These are phyloP conservation scores for Eristalis arbustorum DNA, from an alignment of 2,888 invertebrate genomes.

Conservation along the genomic window DNA sequence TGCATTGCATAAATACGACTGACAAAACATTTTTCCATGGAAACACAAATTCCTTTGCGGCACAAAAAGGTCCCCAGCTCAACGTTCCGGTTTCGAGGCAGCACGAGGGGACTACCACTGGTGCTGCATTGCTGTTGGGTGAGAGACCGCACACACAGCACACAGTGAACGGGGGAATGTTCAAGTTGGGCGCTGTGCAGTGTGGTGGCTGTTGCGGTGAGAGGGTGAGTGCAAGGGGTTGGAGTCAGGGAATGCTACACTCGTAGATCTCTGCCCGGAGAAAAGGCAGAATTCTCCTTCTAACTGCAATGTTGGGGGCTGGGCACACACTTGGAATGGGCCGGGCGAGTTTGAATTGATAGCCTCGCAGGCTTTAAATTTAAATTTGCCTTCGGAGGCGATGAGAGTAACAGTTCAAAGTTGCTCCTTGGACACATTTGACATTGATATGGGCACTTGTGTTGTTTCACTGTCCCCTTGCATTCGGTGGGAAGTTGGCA, in stretches of 20 bases:
- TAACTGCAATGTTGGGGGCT: not conserved
- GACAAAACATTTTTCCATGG: constrained; percentile 11
- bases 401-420: not conserved
- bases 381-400: not conserved
- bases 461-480: not conserved
- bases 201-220: not conserved
- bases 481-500: not conserved
- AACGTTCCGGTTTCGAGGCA: not conserved
- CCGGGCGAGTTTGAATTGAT: not conserved
- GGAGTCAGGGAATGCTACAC: not conserved
- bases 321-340: not conserved
- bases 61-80: not conserved
- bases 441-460: not conserved
- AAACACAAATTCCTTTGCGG: constrained; percentile 13
- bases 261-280: not conserved
- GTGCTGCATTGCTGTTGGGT: not conserved
- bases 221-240: not conserved
- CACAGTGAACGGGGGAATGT: not conserved
- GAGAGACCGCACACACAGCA: not conserved
- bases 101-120: not conserved
- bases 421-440: not conserved
- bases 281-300: not conserved
- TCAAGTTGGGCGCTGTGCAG: too few species aligned
- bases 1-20: constrained; percentile 18
- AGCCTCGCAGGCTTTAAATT: not conserved